Conservation (phyloP, 1,140 invertebrate species). For the Homalodisca vitripennis region DNA sequence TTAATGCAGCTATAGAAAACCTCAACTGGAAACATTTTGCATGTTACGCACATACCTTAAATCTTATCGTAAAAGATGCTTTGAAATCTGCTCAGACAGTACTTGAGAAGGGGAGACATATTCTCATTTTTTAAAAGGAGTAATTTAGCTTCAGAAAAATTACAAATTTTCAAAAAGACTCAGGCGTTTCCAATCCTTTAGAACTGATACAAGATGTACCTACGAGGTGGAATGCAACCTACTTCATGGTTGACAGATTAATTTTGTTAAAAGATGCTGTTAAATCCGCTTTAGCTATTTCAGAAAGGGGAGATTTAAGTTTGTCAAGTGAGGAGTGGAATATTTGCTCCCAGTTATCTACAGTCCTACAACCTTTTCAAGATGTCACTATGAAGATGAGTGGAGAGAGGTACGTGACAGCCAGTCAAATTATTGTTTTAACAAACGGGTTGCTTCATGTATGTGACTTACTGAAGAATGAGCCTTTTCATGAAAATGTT, state of each 20-base stretch:
- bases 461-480: too few relatives aligned
- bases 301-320: too few relatives aligned
- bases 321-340: too few relatives aligned
- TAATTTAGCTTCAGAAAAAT: not conserved
- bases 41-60: slow-evolving; percentile 38
- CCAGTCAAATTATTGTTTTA: too few relatives aligned
- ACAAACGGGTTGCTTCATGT: too few relatives aligned
- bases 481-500: too few relatives aligned
- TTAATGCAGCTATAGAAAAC: slow-evolving; percentile 20
- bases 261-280: slow-evolving; percentile 39
- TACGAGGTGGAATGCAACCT: slow-evolving; percentile 47
- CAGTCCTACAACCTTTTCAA: too few relatives aligned
- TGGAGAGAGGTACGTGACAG: too few relatives aligned
- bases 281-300: slow-evolving; percentile 42
- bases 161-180: slow-evolving; percentile 15
- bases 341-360: too few relatives aligned
- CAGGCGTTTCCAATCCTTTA: slow-evolving; percentile 27
- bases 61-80: slow-evolving; percentile 33
- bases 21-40: slow-evolving; percentile 36
- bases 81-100: not conserved
- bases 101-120: slow-evolving; percentile 14
- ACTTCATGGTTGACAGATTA: slow-evolving; percentile 48
- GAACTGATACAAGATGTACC: slow-evolving; percentile 44
- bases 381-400: too few relatives aligned
- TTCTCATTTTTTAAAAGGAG: slow-evolving; percentile 19